These are phyloP conservation scores for Cyanoramphus novaezelandiae DNA, from an alignment of 2,113 vertebrate species.

Conservation along the genomic window DNA sequence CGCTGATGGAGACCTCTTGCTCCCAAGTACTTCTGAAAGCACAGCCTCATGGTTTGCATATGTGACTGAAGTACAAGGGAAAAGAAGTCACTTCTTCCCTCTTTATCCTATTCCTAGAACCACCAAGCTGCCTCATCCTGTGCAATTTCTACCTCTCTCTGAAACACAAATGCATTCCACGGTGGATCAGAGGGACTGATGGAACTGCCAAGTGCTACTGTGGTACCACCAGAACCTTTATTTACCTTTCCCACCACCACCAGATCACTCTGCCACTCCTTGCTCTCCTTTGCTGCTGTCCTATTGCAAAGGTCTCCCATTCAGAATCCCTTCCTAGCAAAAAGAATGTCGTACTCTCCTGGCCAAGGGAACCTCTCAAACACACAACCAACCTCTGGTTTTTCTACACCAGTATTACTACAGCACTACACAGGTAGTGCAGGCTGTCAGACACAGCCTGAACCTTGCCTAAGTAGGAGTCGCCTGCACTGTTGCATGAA, in stretches of 20 bases:
- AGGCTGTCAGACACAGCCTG: not conserved
- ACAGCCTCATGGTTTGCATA: not conserved
- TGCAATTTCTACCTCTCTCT: not conserved
- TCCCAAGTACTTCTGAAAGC: conserved; percentile 21
- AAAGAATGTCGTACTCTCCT: fast-evolving
- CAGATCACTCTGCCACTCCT: not conserved
- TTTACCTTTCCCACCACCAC: not conserved
- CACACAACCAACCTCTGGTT: fast-evolving
- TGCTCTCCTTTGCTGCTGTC: not conserved
- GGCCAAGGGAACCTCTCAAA: not conserved
- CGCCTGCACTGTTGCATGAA: not conserved
- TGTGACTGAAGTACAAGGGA: not conserved
- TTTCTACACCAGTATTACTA: not conserved
- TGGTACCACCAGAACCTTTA: not conserved
- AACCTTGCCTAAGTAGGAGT: not conserved
- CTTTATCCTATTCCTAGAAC: not conserved
- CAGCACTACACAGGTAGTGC: not conserved
- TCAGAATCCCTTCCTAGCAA: not conserved
- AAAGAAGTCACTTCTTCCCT: not conserved
- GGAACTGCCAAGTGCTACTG: not conserved
- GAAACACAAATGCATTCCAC: not conserved
- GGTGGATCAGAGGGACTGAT: not conserved
- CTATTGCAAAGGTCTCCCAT: not conserved
- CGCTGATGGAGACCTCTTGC: conserved; percentile 4
- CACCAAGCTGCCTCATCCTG: not conserved